Evolutionary conservation across 2,113 vertebrate species (phyloP).

Genomic region (Chaetops frenatus): DNA sequence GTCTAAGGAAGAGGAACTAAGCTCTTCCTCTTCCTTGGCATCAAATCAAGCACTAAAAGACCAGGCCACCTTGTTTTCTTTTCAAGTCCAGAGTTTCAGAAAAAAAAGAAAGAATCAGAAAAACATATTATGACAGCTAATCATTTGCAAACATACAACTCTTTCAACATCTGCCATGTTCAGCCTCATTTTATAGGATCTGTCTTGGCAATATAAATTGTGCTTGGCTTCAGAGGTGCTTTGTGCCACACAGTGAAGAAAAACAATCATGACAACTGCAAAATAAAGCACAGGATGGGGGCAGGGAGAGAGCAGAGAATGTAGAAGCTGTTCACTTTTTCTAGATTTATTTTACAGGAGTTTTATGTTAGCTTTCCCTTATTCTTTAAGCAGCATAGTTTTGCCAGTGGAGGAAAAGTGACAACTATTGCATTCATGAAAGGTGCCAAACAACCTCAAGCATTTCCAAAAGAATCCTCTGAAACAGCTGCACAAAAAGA

Average conservation of each 20-base stretch:
- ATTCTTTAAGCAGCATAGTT: slow-evolving; percentile 21
- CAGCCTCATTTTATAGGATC: slow-evolving; percentile 57
- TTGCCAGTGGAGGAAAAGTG: slow-evolving; percentile 45
- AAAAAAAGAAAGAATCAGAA: slow-evolving; percentile 1
- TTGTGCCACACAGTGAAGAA: slow-evolving; percentile 26
- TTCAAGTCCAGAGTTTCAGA: background rate
- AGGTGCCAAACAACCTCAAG: slow-evolving; percentile 56
- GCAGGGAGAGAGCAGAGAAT: background rate
- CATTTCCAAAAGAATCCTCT: slow-evolving; percentile 40
- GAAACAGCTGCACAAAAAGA: slow-evolving; percentile 21
- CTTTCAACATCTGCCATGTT: slow-evolving; percentile 61
- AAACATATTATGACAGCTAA: slow-evolving; percentile 66
- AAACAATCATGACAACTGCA: slow-evolving; percentile 56
- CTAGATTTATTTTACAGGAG: slow-evolving; percentile 26
- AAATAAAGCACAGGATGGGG: slow-evolving; percentile 25
- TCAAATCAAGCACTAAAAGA: slow-evolving; percentile 22
- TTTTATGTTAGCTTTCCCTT: background rate
- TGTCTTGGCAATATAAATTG: slow-evolving; percentile 63
- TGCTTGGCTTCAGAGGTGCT: slow-evolving; percentile 52
- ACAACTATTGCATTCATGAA: slow-evolving; percentile 40
- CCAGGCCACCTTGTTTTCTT: slow-evolving; percentile 1
- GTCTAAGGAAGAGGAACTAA: background rate
- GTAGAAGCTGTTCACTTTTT: background rate
- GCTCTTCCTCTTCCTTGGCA: background rate
- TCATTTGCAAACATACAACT: slow-evolving; percentile 67